A percentile compares a stretch with the other conserved stretches of the same genome.
phyloP scores from a whole-genome alignment of 2,797 vertebrate species.

The Taenioides sp. region DNA sequence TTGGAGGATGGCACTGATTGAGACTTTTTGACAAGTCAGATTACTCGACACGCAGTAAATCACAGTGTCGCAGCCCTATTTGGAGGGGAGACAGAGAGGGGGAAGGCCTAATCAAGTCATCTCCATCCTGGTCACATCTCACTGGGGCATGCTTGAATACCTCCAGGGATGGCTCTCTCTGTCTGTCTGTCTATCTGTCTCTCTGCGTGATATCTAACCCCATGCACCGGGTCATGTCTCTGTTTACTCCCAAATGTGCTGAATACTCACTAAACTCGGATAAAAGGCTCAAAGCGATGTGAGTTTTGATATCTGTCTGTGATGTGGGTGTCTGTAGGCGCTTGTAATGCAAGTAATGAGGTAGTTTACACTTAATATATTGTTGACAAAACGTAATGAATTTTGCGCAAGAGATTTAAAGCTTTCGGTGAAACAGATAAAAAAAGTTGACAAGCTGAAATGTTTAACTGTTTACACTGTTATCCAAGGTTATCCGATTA shows the following conservation, averaged over 20 bases:
- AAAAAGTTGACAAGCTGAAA: background rate
- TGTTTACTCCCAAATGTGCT: slow-evolving; percentile 19
- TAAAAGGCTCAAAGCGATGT: background rate
- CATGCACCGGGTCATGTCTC: slow-evolving; percentile 16
- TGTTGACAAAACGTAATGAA: background rate
- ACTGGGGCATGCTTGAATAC: slow-evolving; percentile 51
- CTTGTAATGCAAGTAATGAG: background rate
- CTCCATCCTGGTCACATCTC: slow-evolving; percentile 60
- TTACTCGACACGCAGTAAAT: slow-evolving; percentile 41
- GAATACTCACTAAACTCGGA: slow-evolving; percentile 11
- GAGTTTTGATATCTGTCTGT: background rate
- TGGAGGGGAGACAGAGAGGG: slow-evolving; percentile 16
- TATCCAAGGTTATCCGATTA: too few relatives aligned
- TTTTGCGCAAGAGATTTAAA: background rate
- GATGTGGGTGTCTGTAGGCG: background rate
- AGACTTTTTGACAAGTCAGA: slow-evolving; percentile 38
- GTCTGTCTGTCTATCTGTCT: slow-evolving; percentile 15
- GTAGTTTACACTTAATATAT: background rate
- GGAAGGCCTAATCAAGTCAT: slow-evolving; percentile 60
- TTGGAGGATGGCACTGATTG: slow-evolving; percentile 17
- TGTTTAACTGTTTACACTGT: background rate
- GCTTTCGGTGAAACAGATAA: background rate
- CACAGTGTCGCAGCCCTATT: slow-evolving; percentile 30
- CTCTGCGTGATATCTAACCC: slow-evolving; percentile 26
- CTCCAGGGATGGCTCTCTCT: slow-evolving; percentile 39